Evolutionary conservation across 2,888 invertebrate species (phyloP).

Genomic region (Geotrupes spiniger): DNA sequence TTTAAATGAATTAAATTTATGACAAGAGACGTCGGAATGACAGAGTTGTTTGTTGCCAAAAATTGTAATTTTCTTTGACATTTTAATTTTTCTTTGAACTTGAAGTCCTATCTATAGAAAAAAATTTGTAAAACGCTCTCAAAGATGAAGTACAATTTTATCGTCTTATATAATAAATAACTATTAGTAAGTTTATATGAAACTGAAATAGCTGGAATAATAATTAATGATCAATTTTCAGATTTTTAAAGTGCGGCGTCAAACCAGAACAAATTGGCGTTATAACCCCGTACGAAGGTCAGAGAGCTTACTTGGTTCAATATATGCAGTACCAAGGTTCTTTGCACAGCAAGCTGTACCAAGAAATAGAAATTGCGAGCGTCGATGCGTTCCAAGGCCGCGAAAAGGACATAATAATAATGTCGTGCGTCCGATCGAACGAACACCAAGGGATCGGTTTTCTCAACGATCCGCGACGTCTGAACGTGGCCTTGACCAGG

Average conservation of each 20-base stretch:
- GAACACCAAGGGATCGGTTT: slow-evolving; percentile 99
- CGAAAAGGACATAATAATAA: slow-evolving; percentile 98
- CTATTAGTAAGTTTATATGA: neutral
- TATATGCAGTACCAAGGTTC: slow-evolving; percentile 99
- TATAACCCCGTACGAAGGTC: slow-evolving; percentile 98
- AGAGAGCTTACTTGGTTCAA: slow-evolving; percentile 94
- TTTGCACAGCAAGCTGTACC: slow-evolving; percentile 92
- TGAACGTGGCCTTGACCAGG: slow-evolving; percentile 96
- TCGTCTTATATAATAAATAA: too few species aligned
- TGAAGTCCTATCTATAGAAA: too few species aligned
- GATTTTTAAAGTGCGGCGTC: slow-evolving; percentile 91
- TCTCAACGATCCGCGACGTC: slow-evolving; percentile 92
- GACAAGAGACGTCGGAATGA: too few species aligned
- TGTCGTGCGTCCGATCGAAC: slow-evolving; percentile 98
- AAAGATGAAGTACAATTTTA: too few species aligned
- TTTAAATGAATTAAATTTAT: too few species aligned
- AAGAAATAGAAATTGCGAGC: slow-evolving; percentile 98
- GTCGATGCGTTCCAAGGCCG: slow-evolving; percentile 99
- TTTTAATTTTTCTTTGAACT: too few species aligned
- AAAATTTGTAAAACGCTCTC: neutral
- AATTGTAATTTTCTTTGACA: too few species aligned
- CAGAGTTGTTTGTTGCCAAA: too few species aligned
- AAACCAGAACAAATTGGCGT: slow-evolving; percentile 98
- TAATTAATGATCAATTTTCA: slow-evolving; percentile 31
- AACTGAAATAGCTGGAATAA: neutral